Evolutionary conservation across 2,113 vertebrate species (phyloP), one percentile per base, ranked within the genome.

Genomic region (Petromus typicus): DNA sequence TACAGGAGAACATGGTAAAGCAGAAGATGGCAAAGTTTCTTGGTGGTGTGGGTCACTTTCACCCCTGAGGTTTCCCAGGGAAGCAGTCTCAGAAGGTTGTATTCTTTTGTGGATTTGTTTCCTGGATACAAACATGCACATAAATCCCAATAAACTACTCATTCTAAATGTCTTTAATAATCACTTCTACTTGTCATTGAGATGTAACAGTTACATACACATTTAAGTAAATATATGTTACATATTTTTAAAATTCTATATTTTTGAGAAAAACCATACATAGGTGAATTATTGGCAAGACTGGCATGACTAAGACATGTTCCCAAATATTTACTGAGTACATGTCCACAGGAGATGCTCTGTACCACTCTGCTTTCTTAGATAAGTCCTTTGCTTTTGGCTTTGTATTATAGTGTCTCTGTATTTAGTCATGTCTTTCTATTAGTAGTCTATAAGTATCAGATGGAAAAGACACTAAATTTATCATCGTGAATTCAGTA

Each of bases 1-100:
- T 16, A 18, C 37, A 25, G 32, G 11, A 59, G 17, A 67, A 43
- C 12, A 2, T 63, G 17, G 25, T 0, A 23, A 75, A n/a, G 8
- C 43, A 57, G 1, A 18, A 8, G 64, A 5, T 30, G 81, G 4
- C 20, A 40, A 73, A 89, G 27, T 23, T 37, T 17, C 13, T 7
- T 76, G 71, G 13, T 4, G 3, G 3, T 23, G 2, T 34, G 16
- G 2, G 18, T n/a, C 63, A 32, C 22, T n/a, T 64, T 59, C 32
- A n/a, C 9, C 25, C 13, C 34, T 4, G 1, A 2, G 14, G 1
- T 23, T 56, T 51, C 57, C 20, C 43, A 3, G 18, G n/a, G 22
- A 75, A 82, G 22, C 13, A 3, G 40, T 40, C n/a, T 40, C 10
- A 57, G 23, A 37, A 11, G 20, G 2, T 4, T 32, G 22, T 34